Evolutionary conservation across 2,797 vertebrate genomes (phyloP).

Genomic region (Spea hammondii): DNA sequence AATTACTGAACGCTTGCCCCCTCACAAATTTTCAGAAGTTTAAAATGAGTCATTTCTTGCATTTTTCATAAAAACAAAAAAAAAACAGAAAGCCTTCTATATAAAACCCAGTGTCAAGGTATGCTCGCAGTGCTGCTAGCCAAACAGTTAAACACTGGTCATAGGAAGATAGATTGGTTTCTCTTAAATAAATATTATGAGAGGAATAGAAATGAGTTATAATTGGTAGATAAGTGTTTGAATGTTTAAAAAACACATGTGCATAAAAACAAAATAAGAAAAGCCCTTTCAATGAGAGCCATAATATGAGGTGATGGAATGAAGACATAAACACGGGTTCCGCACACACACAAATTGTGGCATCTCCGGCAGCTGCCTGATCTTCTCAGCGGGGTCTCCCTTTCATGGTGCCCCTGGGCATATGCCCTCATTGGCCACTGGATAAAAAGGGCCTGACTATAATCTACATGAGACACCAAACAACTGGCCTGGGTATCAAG

Average conservation of each 20-base stretch:
- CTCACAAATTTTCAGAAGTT: too few relatives aligned
- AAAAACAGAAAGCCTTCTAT: too few relatives aligned
- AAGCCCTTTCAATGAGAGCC: neutral
- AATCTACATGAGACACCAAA: constrained; percentile 36
- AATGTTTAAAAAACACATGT: neutral
- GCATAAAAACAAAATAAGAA: neutral
- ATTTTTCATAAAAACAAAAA: too few relatives aligned
- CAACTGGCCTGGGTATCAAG: constrained; percentile 47
- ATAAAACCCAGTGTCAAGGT: too few relatives aligned
- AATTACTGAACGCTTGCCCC: too few relatives aligned
- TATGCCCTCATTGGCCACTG: too few relatives aligned
- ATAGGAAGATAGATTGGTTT: too few relatives aligned
- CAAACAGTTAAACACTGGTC: neutral
- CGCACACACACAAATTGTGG: neutral
- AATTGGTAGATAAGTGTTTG: neutral
- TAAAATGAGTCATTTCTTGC: too few relatives aligned
- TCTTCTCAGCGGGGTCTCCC: too few relatives aligned
- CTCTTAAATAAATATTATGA: too few relatives aligned
- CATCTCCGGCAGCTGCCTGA: too few relatives aligned
- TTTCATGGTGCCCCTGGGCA: too few relatives aligned
- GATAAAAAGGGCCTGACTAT: constrained; percentile 40
- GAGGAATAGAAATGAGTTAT: neutral
- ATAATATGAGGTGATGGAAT: neutral
- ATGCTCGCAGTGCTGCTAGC: neutral
- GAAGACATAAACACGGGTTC: neutral